These are phyloP conservation scores for Goniozus legneri DNA, from an alignment of 1,140 invertebrate genomes.

Conservation along the genomic window DNA sequence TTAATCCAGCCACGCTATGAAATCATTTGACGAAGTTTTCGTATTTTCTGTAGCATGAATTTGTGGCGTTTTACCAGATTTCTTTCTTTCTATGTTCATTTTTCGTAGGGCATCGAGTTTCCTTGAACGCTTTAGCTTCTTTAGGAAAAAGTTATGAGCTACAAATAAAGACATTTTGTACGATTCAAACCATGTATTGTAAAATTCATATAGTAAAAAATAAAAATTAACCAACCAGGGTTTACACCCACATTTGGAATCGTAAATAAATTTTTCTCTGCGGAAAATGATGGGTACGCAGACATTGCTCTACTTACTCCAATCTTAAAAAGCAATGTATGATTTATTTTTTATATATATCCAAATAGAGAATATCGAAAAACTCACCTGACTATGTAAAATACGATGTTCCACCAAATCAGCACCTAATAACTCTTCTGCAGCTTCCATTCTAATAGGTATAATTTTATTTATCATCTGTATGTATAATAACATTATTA, in stretches of 20 bases:
- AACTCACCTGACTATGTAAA: conserved; percentile 56
- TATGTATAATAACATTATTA: conserved; percentile 2
- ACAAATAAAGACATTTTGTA: too few species aligned
- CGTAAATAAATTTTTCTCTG: conserved; percentile 42
- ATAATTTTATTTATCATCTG: conserved; percentile 72
- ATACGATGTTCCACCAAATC: conserved; percentile 85
- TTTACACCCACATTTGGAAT: conserved; percentile 58
- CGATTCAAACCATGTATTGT: too few species aligned
- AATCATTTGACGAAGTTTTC: too few species aligned
- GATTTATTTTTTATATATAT: conserved; percentile 7
- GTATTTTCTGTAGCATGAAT: too few species aligned
- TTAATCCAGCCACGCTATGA: too few species aligned
- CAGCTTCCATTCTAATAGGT: conserved; percentile 77
- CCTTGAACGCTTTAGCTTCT: too few species aligned
- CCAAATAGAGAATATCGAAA: background rate
- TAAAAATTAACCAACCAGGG: conserved; percentile 52
- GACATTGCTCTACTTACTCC: conserved; percentile 64
- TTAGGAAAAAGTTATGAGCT: too few species aligned
- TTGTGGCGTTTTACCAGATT: too few species aligned
- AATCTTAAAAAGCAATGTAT: conserved; percentile 42
- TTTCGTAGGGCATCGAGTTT: too few species aligned
- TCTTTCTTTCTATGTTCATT: too few species aligned
- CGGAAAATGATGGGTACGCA: conserved; percentile 53
- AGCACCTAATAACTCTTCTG: conserved; percentile 82
- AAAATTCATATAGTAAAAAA: too few species aligned